Percentiles rank a stretch among this genome's conserved stretches.
Conservation (phyloP, 1,140 invertebrate species). For the Macrotrachela quadricornifera region DNA sequence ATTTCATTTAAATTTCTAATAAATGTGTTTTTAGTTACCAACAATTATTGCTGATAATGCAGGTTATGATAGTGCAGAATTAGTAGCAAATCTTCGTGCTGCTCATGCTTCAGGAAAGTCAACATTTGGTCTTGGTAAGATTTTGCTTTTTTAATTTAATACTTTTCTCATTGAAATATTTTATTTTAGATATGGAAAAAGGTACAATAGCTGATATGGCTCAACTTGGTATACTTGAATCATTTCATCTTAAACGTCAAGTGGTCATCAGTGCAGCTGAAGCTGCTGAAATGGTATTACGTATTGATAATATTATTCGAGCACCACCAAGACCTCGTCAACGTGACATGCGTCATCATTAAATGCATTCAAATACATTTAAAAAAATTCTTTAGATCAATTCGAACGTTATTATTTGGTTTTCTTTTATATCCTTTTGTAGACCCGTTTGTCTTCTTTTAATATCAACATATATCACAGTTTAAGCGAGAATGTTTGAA, state of each 20-base stretch:
- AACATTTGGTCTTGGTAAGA: slow-evolving; percentile 58
- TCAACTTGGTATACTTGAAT: slow-evolving; percentile 75
- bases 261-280: slow-evolving; percentile 79
- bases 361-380: too few relatives aligned
- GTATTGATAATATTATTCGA: slow-evolving; percentile 90
- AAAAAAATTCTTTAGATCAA: too few relatives aligned
- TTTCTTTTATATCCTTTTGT: too few relatives aligned
- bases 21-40: slow-evolving; percentile 47
- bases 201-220: slow-evolving; percentile 66
- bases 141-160: background rate
- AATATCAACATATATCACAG: too few relatives aligned
- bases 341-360: slow-evolving; percentile 42
- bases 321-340: slow-evolving; percentile 70
- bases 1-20: slow-evolving; percentile 13
- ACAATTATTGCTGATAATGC: slow-evolving; percentile 93
- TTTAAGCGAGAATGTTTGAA: too few relatives aligned
- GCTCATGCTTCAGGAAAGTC: slow-evolving; percentile 54
- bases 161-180: slow-evolving; percentile 9
- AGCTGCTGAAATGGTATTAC: slow-evolving; percentile 93
- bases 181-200: slow-evolving; percentile 54
- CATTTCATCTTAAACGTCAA: slow-evolving; percentile 82
- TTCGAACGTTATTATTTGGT: too few relatives aligned
- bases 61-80: slow-evolving; percentile 84
- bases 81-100: slow-evolving; percentile 72
- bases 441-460: too few relatives aligned